Evolutionary conservation across 2,888 invertebrate genomes (phyloP).

Genomic region (Atherix ibis): DNA sequence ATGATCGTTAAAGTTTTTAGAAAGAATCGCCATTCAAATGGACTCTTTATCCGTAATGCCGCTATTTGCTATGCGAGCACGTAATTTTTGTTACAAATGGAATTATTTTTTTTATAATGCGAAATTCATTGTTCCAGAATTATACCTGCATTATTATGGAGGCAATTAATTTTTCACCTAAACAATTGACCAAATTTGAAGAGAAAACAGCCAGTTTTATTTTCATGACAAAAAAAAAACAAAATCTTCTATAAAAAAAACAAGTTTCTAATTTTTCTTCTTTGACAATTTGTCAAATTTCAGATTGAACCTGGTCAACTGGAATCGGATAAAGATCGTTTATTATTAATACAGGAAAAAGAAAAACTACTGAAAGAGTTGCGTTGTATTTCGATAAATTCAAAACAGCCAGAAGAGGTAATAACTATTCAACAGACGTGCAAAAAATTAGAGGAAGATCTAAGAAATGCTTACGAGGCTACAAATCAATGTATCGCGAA

Average conservation of each 20-base stretch:
- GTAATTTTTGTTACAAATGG: too few species aligned
- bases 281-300: too few species aligned
- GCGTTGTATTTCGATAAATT: slow-evolving; percentile 69
- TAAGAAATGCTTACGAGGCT: slow-evolving; percentile 73
- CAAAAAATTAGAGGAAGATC: slow-evolving; percentile 72
- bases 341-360: slow-evolving; percentile 87
- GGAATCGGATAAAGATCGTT: slow-evolving; percentile 87
- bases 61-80: too few species aligned
- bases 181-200: too few species aligned
- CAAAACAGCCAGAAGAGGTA: slow-evolving; percentile 68
- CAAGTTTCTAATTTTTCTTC: slow-evolving; percentile 9
- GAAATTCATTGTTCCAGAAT: too few species aligned
- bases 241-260: slow-evolving; percentile 2
- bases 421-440: slow-evolving; percentile 71
- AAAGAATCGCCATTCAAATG: too few species aligned
- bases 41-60: too few species aligned
- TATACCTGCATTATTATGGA: too few species aligned
- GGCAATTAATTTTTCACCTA: too few species aligned
- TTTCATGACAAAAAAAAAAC: background rate
- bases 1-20: too few species aligned
- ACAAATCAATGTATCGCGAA: slow-evolving; percentile 82
- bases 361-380: slow-evolving; percentile 83
- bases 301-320: slow-evolving; percentile 74
- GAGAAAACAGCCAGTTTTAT: slow-evolving; percentile 14
- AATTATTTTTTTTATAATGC: too few species aligned